Base-by-base conservation (phyloP, 1,140 invertebrate species). In the Tetranychus cinnabarinus region DNA sequence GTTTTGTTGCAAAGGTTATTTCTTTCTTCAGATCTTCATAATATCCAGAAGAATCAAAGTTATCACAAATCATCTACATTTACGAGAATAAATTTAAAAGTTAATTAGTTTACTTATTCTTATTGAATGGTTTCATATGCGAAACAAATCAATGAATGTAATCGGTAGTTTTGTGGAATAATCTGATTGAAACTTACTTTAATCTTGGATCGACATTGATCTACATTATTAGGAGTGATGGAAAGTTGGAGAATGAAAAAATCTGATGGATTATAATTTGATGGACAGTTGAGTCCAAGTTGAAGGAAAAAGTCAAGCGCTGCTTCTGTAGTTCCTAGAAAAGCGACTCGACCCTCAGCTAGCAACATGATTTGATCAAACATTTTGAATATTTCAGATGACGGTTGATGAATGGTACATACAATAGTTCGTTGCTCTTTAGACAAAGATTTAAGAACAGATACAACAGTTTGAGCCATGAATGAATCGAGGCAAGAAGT, bases 361-460 rank as follows among this genome's bases (percentile, higher is more conserved):
- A 88, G 72, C 33, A 88, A 72, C 13, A 87, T 71, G 55, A 88
- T 72, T 69, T 82, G 82, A 72, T 84, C 84, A 69, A 88, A 87
- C 77, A 85, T 82, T 72, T 86, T 82, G 71, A 88, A 89, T 72
- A 88, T 86, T 72, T 86, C 83, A 54, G 84, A 87, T 37, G 85
- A 87, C 0, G 86, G 86, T 70, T 89, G 86, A 71, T 89, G 86
- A 15, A 88, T 82, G 33, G 85, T 85, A 33, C 85, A 78, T 45
- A 88, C 80, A 37, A 88, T 79, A 1, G 83, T 85, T 58, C 83
- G 80, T 70, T 84, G 82, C 61, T 81, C 77, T 61, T 80, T 78
- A 1, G 84, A 83, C 66, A 84, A 85, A 42, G 79, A 76, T 70
- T 85, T 84, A 56, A 88, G 71, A 59, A 79, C 80, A 59, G 76